phyloP scores from a whole-genome alignment of 2,888 invertebrate genomes.

The Mimas tiliae region DNA sequence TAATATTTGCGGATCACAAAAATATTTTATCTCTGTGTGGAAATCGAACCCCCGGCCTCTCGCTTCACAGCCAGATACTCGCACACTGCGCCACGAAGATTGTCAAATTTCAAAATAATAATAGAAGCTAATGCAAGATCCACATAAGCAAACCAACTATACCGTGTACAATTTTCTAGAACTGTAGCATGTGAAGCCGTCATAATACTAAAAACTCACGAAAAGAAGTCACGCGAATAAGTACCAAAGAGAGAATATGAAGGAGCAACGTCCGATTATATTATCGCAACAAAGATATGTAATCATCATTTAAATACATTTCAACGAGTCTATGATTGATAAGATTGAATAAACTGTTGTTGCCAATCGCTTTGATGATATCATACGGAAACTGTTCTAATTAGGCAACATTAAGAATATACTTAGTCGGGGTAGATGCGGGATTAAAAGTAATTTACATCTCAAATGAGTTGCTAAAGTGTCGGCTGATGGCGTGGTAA shows the following conservation, averaged over 20 bases:
- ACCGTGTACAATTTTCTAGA: slow-evolving; percentile 20
- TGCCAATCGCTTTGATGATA: neutral
- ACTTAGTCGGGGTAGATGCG: neutral
- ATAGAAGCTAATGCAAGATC: neutral
- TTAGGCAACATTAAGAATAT: neutral
- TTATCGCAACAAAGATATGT: slow-evolving; percentile 34
- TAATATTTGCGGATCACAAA: no score
- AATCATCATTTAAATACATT: slow-evolving; percentile 7
- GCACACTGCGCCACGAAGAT: no score
- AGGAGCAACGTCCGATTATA: slow-evolving; percentile 45
- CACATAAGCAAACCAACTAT: neutral
- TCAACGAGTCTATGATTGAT: slow-evolving; percentile 17
- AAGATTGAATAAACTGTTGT: slow-evolving; percentile 25
- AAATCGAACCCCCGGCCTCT: no score
- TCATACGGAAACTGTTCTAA: slow-evolving; percentile 7
- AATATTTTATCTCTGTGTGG: no score
- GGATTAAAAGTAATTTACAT: slow-evolving; percentile 7
- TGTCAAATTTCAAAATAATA: neutral
- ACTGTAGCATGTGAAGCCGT: slow-evolving; percentile 36
- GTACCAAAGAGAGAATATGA: slow-evolving; percentile 39
- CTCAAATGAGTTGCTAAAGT: neutral
- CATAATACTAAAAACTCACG: slow-evolving; percentile 38
- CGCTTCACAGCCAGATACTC: no score
- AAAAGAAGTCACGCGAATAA: slow-evolving; percentile 48
- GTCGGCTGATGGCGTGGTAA: neutral